Conservation (phyloP, 2,113 vertebrate species). For the Pteropus alecto region DNA sequence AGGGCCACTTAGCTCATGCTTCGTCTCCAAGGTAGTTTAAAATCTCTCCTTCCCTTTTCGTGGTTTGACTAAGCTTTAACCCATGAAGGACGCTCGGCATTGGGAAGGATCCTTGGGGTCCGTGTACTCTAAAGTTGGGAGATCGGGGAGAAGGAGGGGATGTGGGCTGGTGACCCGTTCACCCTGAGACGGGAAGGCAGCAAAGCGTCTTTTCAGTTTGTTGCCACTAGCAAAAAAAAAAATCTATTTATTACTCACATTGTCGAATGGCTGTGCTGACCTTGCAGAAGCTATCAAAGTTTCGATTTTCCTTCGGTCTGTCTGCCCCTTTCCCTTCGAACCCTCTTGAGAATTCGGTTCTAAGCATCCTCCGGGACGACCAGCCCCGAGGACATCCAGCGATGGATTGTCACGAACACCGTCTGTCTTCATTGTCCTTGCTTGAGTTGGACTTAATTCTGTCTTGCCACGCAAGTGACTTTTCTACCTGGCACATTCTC, state of each 20-base stretch:
- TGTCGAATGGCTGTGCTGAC: not conserved
- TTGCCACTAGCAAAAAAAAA: too few species aligned
- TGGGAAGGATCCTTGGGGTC: not conserved
- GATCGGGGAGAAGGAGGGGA: not conserved
- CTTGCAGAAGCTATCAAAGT: too few species aligned
- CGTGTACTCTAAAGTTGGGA: fast-evolving
- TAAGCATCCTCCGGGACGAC: not conserved
- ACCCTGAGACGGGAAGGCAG: fast-evolving
- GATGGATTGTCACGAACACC: fast-evolving
- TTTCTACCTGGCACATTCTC: not conserved
- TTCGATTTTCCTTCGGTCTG: not conserved
- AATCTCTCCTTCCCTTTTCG: not conserved
- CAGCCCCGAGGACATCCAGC: not conserved
- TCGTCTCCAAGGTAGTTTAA: not conserved
- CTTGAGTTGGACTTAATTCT: not conserved
- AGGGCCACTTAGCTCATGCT: fast-evolving
- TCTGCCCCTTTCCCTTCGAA: not conserved
- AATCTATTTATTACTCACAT: too few species aligned
- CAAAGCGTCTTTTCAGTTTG: fast-evolving
- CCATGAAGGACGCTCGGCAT: fast-evolving
- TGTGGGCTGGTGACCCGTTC: fast-evolving
- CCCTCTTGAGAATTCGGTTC: not conserved
- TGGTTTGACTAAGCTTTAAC: not conserved
- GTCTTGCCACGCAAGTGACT: not conserved
- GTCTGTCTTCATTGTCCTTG: not conserved